These are phyloP conservation scores for Thinocorus orbignyianus DNA, from an alignment of 2,113 vertebrate genomes.

Conservation along the genomic window DNA sequence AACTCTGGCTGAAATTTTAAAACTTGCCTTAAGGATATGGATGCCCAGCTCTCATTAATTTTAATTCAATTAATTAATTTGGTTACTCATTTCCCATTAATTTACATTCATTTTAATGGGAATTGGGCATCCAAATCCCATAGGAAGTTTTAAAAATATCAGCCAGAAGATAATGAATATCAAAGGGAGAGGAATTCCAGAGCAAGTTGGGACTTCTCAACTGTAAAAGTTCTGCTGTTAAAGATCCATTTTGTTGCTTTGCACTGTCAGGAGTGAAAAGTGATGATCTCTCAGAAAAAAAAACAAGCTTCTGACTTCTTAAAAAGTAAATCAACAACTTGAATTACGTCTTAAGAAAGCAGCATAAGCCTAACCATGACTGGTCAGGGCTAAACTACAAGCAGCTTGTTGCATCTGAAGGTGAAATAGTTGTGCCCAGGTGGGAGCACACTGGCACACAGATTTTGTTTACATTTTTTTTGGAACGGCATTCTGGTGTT, in stretches of 20 bases:
- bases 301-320: neutral
- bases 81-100: slow-evolving; percentile 43
- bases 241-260: neutral
- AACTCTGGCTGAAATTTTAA: neutral
- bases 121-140: slow-evolving; percentile 56
- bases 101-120: slow-evolving; percentile 53
- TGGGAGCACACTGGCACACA: neutral
- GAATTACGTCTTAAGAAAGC: neutral
- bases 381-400: neutral
- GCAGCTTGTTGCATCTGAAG: neutral
- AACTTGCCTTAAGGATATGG: slow-evolving; percentile 43
- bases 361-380: neutral
- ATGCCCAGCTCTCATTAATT: slow-evolving; percentile 56
- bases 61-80: slow-evolving; percentile 62
- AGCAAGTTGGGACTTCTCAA: neutral
- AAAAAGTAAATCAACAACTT: neutral
- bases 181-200: slow-evolving; percentile 25
- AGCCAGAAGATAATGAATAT: slow-evolving; percentile 42
- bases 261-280: neutral
- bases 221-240: neutral
- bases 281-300: neutral
- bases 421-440: neutral
- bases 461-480: no score
- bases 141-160: slow-evolving; percentile 61
- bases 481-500: neutral